Evolutionary conservation across 92 coral and sea anemone genomes (phyloP).

Genomic region (Diadumene lineata): DNA sequence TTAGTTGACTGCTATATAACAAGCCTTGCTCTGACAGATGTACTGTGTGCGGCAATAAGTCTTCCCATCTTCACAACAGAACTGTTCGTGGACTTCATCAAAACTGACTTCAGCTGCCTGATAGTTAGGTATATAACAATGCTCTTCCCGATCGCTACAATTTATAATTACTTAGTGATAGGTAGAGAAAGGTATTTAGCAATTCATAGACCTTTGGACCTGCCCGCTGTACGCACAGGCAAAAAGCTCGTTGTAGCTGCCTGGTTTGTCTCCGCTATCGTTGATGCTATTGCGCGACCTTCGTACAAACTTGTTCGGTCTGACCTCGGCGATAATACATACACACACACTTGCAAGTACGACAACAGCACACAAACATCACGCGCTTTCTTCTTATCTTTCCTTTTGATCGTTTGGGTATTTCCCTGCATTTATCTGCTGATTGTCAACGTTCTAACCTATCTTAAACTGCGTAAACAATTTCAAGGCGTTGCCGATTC

Average conservation of each 20-base stretch:
- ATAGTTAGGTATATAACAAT: background rate
- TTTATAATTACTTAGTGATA: background rate
- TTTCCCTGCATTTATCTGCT: constrained; percentile 3
- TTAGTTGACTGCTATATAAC: background rate
- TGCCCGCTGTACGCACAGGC: background rate
- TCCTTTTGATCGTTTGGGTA: constrained; percentile 2
- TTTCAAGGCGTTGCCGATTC: too few relatives aligned
- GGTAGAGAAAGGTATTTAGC: constrained; percentile 22
- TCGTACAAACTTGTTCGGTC: background rate
- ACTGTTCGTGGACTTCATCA: constrained; percentile 12
- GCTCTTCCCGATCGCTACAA: constrained; percentile 13
- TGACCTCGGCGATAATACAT: constrained; percentile 7
- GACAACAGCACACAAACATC: background rate
- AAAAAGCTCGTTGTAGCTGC: constrained; percentile 8
- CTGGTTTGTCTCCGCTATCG: constrained; percentile 3
- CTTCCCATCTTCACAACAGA: constrained; percentile 18
- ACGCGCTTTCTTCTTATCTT: constrained; percentile 4
- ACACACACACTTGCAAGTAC: constrained; percentile 13
- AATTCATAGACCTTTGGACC: background rate
- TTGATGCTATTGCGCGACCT: background rate
- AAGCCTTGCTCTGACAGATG: constrained; percentile 17
- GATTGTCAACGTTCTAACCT: background rate
- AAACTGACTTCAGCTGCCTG: constrained; percentile 13
- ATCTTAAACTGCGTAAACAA: background rate
- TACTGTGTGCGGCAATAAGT: constrained; percentile 10